Conservation (phyloP, 2,888 invertebrate species). For the Arrhopalites spinosus region DNA sequence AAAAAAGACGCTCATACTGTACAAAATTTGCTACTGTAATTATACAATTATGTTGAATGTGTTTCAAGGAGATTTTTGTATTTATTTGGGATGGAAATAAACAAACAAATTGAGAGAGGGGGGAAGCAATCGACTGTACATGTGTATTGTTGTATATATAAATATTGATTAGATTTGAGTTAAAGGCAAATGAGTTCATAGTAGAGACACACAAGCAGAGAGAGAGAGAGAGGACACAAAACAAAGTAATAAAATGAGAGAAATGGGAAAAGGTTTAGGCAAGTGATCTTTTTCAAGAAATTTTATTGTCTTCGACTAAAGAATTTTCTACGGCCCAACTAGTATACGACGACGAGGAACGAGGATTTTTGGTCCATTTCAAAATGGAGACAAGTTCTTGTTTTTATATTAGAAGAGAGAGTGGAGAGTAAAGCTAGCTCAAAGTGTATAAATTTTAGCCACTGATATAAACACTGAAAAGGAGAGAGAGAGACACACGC, state of each 20-base stretch:
- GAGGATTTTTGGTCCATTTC: not conserved
- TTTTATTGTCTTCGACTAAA: slow-evolving; percentile 17
- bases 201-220: no score
- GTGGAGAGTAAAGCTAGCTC: not conserved
- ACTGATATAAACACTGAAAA: not conserved
- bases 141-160: no score
- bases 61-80: no score
- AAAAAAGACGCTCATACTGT: not conserved
- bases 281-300: slow-evolving; percentile 14
- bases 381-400: no score
- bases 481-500: slow-evolving; percentile 17
- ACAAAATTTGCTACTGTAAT: no score
- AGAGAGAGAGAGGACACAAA: not conserved
- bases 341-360: not conserved
- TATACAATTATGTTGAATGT: no score
- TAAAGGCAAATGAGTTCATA: no score
- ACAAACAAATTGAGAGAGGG: no score
- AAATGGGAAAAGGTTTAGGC: slow-evolving; percentile 11
- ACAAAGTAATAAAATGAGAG: slow-evolving; percentile 14
- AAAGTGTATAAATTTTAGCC: not conserved
- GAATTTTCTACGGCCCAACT: slow-evolving; percentile 25
- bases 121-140: no score
- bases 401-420: no score
- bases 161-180: no score
- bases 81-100: no score